These are phyloP conservation scores for Drosophila pseudotakahashii DNA, from an alignment of 2,888 invertebrate species.

Conservation along the genomic window DNA sequence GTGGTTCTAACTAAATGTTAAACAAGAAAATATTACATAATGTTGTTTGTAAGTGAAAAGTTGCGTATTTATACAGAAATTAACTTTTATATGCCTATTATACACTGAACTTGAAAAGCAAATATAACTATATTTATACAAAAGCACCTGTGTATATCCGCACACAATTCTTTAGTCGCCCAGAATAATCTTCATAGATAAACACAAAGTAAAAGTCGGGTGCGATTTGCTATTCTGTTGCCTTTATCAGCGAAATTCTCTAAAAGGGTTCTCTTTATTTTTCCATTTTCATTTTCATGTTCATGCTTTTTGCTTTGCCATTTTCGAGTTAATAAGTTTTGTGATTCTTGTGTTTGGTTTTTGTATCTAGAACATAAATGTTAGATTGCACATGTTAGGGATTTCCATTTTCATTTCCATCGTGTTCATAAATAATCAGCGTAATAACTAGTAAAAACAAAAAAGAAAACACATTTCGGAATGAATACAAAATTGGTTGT, in stretches of 20 bases:
- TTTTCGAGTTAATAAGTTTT: conserved; percentile 60
- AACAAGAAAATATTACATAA: conserved; percentile 53
- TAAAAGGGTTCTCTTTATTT: conserved; percentile 77
- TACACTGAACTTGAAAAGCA: conserved; percentile 42
- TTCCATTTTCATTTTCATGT: conserved; percentile 50
- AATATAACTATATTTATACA: conserved; percentile 49
- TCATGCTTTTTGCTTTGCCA: conserved; percentile 40
- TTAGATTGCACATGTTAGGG: conserved; percentile 72
- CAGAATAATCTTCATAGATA: not conserved
- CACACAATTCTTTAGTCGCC: not conserved
- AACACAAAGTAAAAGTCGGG: conserved; percentile 11
- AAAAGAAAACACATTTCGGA: conserved; percentile 58
- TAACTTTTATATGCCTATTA: conserved; percentile 51
- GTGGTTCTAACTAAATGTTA: conserved; percentile 60
- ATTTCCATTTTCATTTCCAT: conserved; percentile 49
- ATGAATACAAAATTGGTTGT: conserved; percentile 67
- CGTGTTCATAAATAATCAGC: conserved; percentile 62
- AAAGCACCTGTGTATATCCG: not conserved
- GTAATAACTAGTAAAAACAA: conserved; percentile 60
- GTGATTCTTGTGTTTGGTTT: conserved; percentile 57
- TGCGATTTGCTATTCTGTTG: conserved; percentile 70
- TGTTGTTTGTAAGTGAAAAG: conserved; percentile 66
- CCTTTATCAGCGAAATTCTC: conserved; percentile 79
- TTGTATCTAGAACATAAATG: conserved; percentile 57
- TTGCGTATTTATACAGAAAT: conserved; percentile 53